These are phyloP conservation scores for Drosophila jambulina DNA, from an alignment of 1,140 invertebrate genomes.

Conservation along the genomic window DNA sequence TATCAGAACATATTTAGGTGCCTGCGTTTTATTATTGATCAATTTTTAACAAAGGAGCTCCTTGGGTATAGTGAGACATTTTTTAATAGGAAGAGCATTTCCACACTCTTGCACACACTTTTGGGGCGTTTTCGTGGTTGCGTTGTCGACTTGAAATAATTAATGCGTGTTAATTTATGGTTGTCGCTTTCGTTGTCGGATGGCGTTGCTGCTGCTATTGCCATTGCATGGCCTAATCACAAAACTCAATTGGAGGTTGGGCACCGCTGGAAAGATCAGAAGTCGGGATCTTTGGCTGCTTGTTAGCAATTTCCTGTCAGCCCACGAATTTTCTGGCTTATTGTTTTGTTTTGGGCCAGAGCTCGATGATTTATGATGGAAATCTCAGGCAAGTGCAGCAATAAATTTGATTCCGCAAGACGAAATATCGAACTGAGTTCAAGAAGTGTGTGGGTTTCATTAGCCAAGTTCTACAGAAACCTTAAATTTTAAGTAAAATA, in stretches of 20 bases:
- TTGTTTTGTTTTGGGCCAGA: slow-evolving; percentile 19
- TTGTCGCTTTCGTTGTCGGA: slow-evolving; percentile 51
- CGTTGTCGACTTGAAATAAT: slow-evolving; percentile 47
- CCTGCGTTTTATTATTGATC: too few species aligned
- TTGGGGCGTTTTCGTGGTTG: slow-evolving; percentile 37
- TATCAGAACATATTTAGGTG: too few species aligned
- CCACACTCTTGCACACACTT: background rate
- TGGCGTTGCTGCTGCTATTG: slow-evolving; percentile 40
- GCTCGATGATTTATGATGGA: slow-evolving; percentile 36
- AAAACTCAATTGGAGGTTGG: slow-evolving; percentile 53
- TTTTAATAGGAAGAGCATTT: slow-evolving; percentile 14
- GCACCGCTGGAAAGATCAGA: slow-evolving; percentile 37
- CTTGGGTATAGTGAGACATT: background rate
- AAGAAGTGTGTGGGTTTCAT: slow-evolving; percentile 1
- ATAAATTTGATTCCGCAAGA: slow-evolving; percentile 20
- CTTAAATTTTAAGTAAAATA: background rate
- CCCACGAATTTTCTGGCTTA: slow-evolving; percentile 43
- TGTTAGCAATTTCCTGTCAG: slow-evolving; percentile 54
- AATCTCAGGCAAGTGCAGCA: slow-evolving; percentile 20
- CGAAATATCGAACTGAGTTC: background rate
- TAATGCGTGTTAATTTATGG: slow-evolving; percentile 60
- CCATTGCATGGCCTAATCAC: slow-evolving; percentile 32
- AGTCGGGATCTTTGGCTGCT: slow-evolving; percentile 47
- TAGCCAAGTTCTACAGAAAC: background rate
- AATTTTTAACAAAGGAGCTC: background rate